Percentiles rank a stretch among this genome's conserved stretches.
Evolutionary conservation across 1,140 invertebrate species (phyloP).

Genomic region (Lysiphlebus fabarum): DNA sequence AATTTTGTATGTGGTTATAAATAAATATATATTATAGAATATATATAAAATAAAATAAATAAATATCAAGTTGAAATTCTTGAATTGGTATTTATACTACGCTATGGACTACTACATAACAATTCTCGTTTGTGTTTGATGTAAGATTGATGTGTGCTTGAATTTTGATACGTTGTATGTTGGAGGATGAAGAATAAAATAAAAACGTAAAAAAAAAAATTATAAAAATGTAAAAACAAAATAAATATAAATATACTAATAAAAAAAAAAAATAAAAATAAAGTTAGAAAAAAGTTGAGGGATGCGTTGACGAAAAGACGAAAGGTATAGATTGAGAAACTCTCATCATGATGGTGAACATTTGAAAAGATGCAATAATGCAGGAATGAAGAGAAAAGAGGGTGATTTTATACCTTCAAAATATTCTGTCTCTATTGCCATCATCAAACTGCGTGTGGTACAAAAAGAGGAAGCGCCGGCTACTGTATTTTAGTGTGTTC

Average conservation of each 20-base stretch:
- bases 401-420: background rate
- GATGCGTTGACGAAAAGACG: background rate
- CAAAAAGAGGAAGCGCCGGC: slow-evolving; percentile 5
- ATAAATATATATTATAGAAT: slow-evolving; percentile 12
- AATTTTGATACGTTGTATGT: background rate
- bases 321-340: background rate
- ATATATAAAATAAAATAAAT: slow-evolving; percentile 6
- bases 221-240: background rate
- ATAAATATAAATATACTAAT: slow-evolving; percentile 16
- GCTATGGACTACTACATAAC: slow-evolving; percentile 39
- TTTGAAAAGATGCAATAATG: no score
- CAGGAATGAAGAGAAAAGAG: no score
- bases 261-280: slow-evolving; percentile 7
- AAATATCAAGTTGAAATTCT: slow-evolving; percentile 11
- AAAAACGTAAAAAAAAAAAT: slow-evolving; percentile 6
- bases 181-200: background rate
- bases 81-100: slow-evolving; percentile 44
- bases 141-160: slow-evolving; percentile 51
- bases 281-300: slow-evolving; percentile 16
- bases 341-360: no score
- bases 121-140: slow-evolving; percentile 40
- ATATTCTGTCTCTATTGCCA: background rate
- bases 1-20: background rate
- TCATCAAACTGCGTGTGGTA: slow-evolving; percentile 5
- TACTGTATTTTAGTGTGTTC: slow-evolving; percentile 1